Evolutionary conservation across 2,797 vertebrate species (phyloP).

Genomic region (Pipistrellus kuhlii): DNA sequence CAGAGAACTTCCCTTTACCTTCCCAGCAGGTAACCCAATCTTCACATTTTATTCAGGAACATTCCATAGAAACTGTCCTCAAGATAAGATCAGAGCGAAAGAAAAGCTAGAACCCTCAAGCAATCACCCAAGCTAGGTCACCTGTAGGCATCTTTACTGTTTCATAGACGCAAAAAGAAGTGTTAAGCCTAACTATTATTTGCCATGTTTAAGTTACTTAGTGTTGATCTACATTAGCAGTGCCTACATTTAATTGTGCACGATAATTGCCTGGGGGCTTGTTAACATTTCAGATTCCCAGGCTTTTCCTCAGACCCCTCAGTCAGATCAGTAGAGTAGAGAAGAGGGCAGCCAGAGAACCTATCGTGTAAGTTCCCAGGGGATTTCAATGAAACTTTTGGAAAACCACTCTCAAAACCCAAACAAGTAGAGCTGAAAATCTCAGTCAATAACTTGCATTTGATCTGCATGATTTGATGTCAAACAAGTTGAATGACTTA

Average conservation of each 20-base stretch:
- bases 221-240: neutral
- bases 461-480: neutral
- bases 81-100: neutral
- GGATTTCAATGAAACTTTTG: neutral
- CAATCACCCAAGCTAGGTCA: neutral
- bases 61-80: neutral
- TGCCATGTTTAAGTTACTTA: conserved; percentile 3
- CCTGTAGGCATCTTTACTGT: neutral
- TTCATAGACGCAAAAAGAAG: conserved; percentile 9
- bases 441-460: neutral
- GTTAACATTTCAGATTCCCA: conserved; percentile 22
- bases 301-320: neutral
- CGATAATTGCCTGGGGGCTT: neutral
- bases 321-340: neutral
- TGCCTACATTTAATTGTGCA: conserved; percentile 1
- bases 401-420: neutral
- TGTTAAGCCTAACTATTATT: neutral
- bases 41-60: neutral
- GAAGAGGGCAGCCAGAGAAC: neutral
- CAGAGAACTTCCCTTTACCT: neutral
- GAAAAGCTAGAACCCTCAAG: neutral
- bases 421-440: neutral
- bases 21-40: neutral
- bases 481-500: neutral
- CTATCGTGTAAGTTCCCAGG: neutral